A percentile compares a stretch with the other conserved stretches of the same genome.
Conservation (phyloP, 2,888 invertebrate species). For the Rhamphomyia laevipes region DNA sequence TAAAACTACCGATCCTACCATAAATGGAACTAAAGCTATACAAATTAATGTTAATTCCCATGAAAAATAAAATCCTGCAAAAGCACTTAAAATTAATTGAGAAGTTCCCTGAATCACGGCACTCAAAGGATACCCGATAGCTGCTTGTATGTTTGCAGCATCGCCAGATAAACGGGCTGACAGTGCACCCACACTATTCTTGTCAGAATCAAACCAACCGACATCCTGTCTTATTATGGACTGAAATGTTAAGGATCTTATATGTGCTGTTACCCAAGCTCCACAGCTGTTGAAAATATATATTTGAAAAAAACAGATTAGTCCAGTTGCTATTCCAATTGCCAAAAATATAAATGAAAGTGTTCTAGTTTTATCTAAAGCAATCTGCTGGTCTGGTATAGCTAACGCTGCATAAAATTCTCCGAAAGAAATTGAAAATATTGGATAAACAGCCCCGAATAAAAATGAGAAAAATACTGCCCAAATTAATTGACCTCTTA, state of each 20-base stretch:
- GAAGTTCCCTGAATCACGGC: constrained; percentile 54
- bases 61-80: constrained; percentile 49
- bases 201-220: constrained; percentile 58
- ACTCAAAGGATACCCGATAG: constrained; percentile 56
- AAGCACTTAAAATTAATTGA: constrained; percentile 50
- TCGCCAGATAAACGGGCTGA: constrained; percentile 58
- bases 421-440: constrained; percentile 64
- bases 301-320: constrained; percentile 55
- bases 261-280: constrained; percentile 56
- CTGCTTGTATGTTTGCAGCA: constrained; percentile 59
- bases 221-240: constrained; percentile 61
- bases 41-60: constrained; percentile 61
- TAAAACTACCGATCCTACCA: constrained; percentile 51
- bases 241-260: constrained; percentile 40
- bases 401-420: constrained; percentile 49
- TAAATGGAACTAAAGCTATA: constrained; percentile 51
- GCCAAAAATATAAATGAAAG: too few relatives aligned
- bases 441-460: constrained; percentile 58
- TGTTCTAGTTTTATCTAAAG: constrained; percentile 20
- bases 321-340: constrained; percentile 43
- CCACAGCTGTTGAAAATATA: constrained; percentile 65
- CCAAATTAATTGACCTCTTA: constrained; percentile 51
- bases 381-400: constrained; percentile 38
- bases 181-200: constrained; percentile 56
- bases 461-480: constrained; percentile 51